Evolutionary conservation across 2,113 vertebrate genomes (phyloP).

Genomic region (Triplophysa rosa): DNA sequence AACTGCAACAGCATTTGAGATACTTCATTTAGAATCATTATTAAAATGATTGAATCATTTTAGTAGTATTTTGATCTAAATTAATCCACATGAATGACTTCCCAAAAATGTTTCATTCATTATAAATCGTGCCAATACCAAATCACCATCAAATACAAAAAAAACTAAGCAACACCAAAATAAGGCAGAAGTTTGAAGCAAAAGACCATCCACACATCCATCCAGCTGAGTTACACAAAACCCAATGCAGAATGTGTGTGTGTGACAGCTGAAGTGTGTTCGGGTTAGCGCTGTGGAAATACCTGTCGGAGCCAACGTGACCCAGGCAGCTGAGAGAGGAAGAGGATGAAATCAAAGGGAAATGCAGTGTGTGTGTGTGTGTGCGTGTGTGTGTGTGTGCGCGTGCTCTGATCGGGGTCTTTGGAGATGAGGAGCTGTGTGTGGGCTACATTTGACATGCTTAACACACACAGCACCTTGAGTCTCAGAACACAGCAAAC

Average conservation of each 20-base stretch:
- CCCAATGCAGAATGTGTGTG: conserved; percentile 63
- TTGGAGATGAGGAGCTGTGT: conserved; percentile 81
- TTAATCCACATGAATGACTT: no score
- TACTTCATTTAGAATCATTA: no score
- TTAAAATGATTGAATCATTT: no score
- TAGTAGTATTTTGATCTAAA: no score
- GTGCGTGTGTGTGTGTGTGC: conserved; percentile 24
- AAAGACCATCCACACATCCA: conserved; percentile 93
- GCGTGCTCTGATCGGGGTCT: conserved; percentile 70
- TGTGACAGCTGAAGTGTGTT: conserved; percentile 16
- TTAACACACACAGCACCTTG: conserved; percentile 84
- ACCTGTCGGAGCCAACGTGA: conserved; percentile 75
- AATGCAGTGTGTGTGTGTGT: conserved; percentile 41
- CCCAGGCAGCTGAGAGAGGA: conserved; percentile 66
- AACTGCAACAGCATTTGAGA: rapidly evolving
- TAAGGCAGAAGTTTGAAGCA: conserved; percentile 70
- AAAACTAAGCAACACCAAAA: neutral
- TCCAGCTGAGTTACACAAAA: conserved; percentile 83
- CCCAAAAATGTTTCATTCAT: no score
- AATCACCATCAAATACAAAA: no score
- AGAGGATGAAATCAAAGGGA: conserved; percentile 55
- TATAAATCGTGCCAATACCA: no score
- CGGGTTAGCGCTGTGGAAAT: conserved; percentile 69
- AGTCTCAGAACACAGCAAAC: conserved; percentile 79
- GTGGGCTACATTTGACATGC: conserved; percentile 87